Percentiles rank a stretch among this genome's conserved stretches.
Conservation (phyloP, 2,888 invertebrate genomes). For the Perdita meconis region DNA sequence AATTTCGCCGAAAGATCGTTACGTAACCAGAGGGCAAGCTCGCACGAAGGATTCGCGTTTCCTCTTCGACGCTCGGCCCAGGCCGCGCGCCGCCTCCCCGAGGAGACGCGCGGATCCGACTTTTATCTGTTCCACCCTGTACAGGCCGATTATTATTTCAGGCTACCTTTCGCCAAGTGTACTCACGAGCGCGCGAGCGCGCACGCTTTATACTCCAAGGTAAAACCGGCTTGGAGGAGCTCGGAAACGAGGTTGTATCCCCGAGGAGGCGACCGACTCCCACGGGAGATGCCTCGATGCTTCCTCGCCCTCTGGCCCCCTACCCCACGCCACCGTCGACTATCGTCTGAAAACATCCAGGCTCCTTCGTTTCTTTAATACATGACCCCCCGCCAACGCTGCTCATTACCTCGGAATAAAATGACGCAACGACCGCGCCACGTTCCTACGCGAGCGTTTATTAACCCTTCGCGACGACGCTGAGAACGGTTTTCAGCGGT, state of each 20-base stretch:
- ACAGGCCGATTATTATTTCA: conserved; percentile 77
- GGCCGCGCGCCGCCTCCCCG: conserved; percentile 64
- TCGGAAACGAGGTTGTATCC: conserved; percentile 76
- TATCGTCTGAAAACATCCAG: conserved; percentile 38
- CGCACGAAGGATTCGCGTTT: conserved; percentile 60
- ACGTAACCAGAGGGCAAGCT: conserved; percentile 36
- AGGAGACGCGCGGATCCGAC: conserved; percentile 68
- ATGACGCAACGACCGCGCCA: conserved; percentile 38
- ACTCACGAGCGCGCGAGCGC: conserved; percentile 69
- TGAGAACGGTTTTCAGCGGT: too few relatives aligned
- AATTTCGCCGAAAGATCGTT: conserved; percentile 48
- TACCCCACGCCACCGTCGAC: neutral
- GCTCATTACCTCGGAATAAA: conserved; percentile 52
- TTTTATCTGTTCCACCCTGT: conserved; percentile 71
- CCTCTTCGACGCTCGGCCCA: conserved; percentile 44
- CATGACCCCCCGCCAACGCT: conserved; percentile 33
- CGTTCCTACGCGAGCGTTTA: conserved; percentile 15
- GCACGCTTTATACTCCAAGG: conserved; percentile 75
- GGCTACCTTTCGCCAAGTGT: conserved; percentile 77
- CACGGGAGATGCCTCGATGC: conserved; percentile 68
- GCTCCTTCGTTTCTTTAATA: conserved; percentile 52
- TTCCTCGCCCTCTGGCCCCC: conserved; percentile 1
- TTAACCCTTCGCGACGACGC: conserved; percentile 4
- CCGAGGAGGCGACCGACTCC: conserved; percentile 70
- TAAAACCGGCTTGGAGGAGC: conserved; percentile 75